These are phyloP conservation scores for Ochropleura leucogaster DNA, from an alignment of 2,888 invertebrate genomes.

Conservation along the genomic window DNA sequence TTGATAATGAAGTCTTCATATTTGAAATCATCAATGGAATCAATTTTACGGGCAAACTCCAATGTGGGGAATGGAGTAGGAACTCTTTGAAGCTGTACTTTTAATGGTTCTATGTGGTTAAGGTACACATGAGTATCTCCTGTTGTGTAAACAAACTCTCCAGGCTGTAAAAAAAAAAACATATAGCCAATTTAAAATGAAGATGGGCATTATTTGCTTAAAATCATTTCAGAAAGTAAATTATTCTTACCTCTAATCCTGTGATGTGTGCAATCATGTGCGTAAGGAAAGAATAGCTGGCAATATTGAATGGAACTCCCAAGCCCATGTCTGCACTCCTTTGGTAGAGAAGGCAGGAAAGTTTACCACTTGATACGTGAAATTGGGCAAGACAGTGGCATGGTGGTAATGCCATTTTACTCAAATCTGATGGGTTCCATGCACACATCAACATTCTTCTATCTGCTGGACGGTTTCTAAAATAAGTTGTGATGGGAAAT, in stretches of 20 bases:
- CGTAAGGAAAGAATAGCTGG: constrained; percentile 98
- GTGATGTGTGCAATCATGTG: constrained; percentile 99
- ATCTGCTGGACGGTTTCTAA: constrained; percentile 94
- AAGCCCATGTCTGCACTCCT: constrained; percentile 99
- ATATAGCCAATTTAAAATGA: neutral
- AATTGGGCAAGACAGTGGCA: constrained; percentile 99
- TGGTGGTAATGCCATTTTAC: constrained; percentile 98
- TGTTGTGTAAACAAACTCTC: constrained; percentile 98
- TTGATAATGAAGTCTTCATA: constrained; percentile 96
- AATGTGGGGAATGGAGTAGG: constrained; percentile 96
- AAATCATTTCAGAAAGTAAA: neutral
- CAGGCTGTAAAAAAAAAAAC: constrained; percentile 91
- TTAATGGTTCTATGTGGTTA: constrained; percentile 96
- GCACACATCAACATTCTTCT: constrained; percentile 97
- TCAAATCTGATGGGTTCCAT: constrained; percentile 98
- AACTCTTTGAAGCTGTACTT: constrained; percentile 94
- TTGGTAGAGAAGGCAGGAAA: constrained; percentile 98
- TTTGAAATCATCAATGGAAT: constrained; percentile 96
- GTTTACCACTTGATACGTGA: constrained; percentile 95
- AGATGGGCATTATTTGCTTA: neutral
- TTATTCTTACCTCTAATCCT: constrained; percentile 92
- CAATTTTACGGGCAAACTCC: constrained; percentile 93
- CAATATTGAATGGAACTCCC: constrained; percentile 99
- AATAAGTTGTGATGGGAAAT: constrained; percentile 46
- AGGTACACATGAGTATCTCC: constrained; percentile 99